These are phyloP conservation scores for Caerostris extrusa DNA, from an alignment of 1,140 invertebrate species.

Conservation along the genomic window DNA sequence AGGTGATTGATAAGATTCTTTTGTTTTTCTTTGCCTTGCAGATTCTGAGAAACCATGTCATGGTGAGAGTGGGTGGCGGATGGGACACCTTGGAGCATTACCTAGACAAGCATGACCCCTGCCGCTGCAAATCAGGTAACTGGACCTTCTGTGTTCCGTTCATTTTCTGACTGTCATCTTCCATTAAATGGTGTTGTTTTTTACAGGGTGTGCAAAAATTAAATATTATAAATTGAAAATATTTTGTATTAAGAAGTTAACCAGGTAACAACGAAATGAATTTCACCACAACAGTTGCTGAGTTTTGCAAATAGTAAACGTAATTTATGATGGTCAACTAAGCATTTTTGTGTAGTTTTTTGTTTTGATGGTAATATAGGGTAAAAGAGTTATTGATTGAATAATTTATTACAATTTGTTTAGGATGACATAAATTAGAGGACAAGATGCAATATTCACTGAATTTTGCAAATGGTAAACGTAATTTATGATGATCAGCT, in stretches of 20 bases:
- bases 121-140: slow-evolving; percentile 88
- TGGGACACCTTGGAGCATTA: slow-evolving; percentile 98
- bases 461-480: too few species aligned
- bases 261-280: too few species aligned
- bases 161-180: neutral
- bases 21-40: slow-evolving; percentile 81
- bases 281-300: too few species aligned
- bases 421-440: too few species aligned
- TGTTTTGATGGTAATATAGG: too few species aligned
- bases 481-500: too few species aligned
- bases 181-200: neutral
- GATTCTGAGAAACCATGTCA: slow-evolving; percentile 97
- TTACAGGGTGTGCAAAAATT: neutral
- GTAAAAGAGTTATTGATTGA: too few species aligned
- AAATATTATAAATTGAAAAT: neutral
- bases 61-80: slow-evolving; percentile 97
- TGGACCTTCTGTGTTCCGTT: slow-evolving; percentile 20
- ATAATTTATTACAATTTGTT: too few species aligned
- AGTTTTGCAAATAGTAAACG: too few species aligned
- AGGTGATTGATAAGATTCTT: slow-evolving; percentile 21
- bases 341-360: too few species aligned
- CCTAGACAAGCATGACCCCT: slow-evolving; percentile 97
- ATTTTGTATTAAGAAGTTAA: neutral
- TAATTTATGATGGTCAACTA: too few species aligned
- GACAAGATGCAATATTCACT: too few species aligned